Evolutionary conservation across 1,140 invertebrate genomes (phyloP).

Genomic region (Drosophila erecta): DNA sequence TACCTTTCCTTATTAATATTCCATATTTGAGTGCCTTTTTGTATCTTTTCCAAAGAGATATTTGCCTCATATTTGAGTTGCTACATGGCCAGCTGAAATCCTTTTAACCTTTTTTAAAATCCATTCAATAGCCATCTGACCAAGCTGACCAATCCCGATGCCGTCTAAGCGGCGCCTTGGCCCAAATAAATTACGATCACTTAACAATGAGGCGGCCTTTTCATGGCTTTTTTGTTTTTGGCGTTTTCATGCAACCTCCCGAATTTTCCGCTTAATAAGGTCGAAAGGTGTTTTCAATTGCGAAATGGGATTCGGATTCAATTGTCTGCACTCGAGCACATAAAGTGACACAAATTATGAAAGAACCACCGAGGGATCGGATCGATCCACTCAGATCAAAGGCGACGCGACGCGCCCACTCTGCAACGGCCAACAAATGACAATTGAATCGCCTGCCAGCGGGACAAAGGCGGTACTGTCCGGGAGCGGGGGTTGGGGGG

Average conservation of each 20-base stretch:
- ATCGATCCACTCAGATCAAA: slow-evolving; percentile 48
- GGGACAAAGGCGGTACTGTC: slow-evolving; percentile 10
- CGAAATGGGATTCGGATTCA: slow-evolving; percentile 60
- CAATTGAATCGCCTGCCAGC: slow-evolving; percentile 58
- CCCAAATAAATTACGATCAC: slow-evolving; percentile 71
- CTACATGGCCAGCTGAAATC: slow-evolving; percentile 1
- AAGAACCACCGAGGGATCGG: slow-evolving; percentile 49
- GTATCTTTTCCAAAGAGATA: background rate
- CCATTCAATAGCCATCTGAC: slow-evolving; percentile 13
- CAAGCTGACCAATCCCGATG: background rate
- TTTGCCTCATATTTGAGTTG: background rate
- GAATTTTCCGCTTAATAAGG: slow-evolving; percentile 72
- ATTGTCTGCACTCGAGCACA: slow-evolving; percentile 46
- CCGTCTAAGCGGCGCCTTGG: slow-evolving; percentile 66
- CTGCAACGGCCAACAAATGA: slow-evolving; percentile 43
- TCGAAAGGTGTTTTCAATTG: slow-evolving; percentile 75
- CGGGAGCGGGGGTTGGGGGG: background rate
- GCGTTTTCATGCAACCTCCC: slow-evolving; percentile 31
- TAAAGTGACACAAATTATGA: slow-evolving; percentile 77
- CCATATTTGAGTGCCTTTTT: background rate
- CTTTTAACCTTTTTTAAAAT: no score
- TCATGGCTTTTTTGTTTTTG: slow-evolving; percentile 14
- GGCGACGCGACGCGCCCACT: slow-evolving; percentile 79
- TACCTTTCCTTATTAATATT: no score
- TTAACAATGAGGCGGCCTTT: slow-evolving; percentile 59